These are phyloP conservation scores for Adineta ricciae DNA, from an alignment of 2,888 invertebrate species.

Conservation along the genomic window DNA sequence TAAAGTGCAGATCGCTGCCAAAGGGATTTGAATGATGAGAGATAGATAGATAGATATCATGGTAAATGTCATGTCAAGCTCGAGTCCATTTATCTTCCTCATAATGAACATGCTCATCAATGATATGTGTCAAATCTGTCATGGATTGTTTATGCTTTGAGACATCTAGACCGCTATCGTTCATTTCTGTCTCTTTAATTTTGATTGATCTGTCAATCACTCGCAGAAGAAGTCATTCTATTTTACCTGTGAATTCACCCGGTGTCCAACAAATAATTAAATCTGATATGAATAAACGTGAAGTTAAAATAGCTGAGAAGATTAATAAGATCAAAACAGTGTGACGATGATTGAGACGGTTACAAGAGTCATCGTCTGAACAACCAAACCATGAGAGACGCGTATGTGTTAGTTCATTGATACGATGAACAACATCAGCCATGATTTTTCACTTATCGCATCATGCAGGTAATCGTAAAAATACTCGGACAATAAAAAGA, in stretches of 20 bases:
- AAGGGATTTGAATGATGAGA: background rate
- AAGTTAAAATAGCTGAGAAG: constrained; percentile 9
- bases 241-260: constrained; percentile 18
- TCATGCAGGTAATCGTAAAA: background rate
- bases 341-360: constrained; percentile 8
- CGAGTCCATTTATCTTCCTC: background rate
- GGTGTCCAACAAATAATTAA: constrained; percentile 20
- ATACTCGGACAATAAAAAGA: background rate
- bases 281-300: background rate
- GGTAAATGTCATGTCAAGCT: background rate
- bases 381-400: background rate
- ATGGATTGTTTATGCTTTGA: background rate
- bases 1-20: no score
- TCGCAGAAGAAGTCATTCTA: background rate
- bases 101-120: background rate
- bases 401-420: background rate
- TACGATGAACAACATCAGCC: constrained; percentile 19
- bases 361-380: background rate
- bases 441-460: background rate
- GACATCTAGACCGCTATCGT: background rate
- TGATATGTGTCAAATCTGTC: background rate
- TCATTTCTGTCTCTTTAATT: background rate
- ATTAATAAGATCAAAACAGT: constrained; percentile 1
- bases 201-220: background rate
- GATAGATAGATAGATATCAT: background rate